These are phyloP conservation scores for Todiramphus chloris DNA, from an alignment of 2,113 vertebrate species.

Conservation along the genomic window DNA sequence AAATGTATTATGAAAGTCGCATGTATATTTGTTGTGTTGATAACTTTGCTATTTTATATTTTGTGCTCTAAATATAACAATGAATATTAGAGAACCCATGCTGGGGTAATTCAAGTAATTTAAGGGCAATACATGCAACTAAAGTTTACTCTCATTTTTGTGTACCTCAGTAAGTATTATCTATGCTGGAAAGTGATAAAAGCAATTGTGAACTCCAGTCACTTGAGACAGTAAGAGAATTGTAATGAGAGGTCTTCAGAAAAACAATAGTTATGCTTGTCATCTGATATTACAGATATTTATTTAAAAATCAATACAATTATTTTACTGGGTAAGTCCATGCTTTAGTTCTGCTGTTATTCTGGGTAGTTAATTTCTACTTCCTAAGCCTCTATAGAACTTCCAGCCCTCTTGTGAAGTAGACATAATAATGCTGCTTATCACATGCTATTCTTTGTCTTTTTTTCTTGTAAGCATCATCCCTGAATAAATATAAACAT, in stretches of 20 bases:
- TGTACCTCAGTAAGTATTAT: neutral
- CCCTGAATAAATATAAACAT: neutral
- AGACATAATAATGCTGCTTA: neutral
- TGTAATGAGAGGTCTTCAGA: neutral
- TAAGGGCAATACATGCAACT: neutral
- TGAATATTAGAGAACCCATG: too few relatives aligned
- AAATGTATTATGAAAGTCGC: neutral
- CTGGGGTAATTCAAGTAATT: neutral
- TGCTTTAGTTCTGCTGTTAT: neutral
- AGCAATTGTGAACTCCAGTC: neutral
- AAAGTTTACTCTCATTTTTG: neutral
- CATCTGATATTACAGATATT: neutral
- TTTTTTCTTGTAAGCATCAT: neutral
- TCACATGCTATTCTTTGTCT: neutral
- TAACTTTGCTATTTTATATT: neutral
- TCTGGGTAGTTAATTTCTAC: neutral
- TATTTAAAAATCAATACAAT: neutral
- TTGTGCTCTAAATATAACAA: too few relatives aligned
- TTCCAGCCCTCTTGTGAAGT: neutral
- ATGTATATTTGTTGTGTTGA: neutral
- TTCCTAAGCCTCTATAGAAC: neutral
- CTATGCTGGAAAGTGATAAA: neutral
- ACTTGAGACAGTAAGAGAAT: neutral
- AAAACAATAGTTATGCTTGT: neutral
- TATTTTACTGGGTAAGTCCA: neutral